phyloP scores from a whole-genome alignment of 2,113 vertebrate species.

The Otocyon megalotis region DNA sequence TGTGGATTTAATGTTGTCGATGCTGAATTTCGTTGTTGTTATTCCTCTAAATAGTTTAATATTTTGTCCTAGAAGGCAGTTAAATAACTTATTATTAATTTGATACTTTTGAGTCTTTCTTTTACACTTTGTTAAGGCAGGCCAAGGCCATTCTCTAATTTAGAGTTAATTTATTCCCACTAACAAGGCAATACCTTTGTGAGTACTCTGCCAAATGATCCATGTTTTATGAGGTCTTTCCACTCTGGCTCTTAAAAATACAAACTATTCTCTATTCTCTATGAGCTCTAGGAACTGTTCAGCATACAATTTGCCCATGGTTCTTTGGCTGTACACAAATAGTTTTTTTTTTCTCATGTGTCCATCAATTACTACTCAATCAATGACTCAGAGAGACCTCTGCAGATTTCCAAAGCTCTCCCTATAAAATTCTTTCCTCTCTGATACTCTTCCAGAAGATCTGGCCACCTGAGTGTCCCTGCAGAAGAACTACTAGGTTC shows the following conservation, averaged over 20 bases:
- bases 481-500: background rate
- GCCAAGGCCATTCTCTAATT: background rate
- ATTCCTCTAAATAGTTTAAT: background rate
- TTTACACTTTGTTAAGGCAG: background rate
- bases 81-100: background rate
- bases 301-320: background rate
- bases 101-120: background rate
- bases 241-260: background rate
- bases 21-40: background rate
- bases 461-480: background rate
- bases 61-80: background rate
- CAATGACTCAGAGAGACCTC: background rate
- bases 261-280: background rate
- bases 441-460: background rate
- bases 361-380: background rate
- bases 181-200: background rate
- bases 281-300: background rate
- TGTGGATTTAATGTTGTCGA: background rate
- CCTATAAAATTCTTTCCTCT: background rate
- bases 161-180: constrained; percentile 2
- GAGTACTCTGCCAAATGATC: background rate
- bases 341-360: background rate
- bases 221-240: background rate
- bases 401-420: background rate
- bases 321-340: background rate